Base-by-base conservation (phyloP, 2,113 vertebrate species). In the Hiodon alosoides region DNA sequence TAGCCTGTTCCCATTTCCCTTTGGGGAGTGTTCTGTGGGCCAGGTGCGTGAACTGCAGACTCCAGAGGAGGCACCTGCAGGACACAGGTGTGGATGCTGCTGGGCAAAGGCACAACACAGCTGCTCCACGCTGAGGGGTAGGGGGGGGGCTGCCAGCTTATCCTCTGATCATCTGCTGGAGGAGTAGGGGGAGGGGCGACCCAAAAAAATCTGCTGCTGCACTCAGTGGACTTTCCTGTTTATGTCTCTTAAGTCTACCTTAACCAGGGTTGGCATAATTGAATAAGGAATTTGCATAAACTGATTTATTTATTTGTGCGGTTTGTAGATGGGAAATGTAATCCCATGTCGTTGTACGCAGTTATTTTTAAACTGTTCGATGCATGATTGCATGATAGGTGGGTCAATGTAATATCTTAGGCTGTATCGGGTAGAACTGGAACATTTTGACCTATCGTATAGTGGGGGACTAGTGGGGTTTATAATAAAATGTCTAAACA, bases 51-150 rank as follows among this genome's bases (percentile, higher is more conserved):
- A 81, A 67, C 13, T 17, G 73, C 77, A 11, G 69, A 81, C 82
- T 84, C 85, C 87, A 89, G 86, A 88, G 83, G 85, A 88, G 81
- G 85, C 91, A 92, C 89, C 89, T 92, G 89, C 87, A 87, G 76
- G 87, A 84, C 88, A 80, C 91, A 91, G 91, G 90, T 92, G 89
- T 88, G 86, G 76, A 82, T 46, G 79, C 86, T 73, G 78, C 78
- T 82, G 67, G 84, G 81, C 83, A 88, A 84, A 82, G 81, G 84
- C 85, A 87, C 85, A 90, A 88, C 89, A 90, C 91, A 91, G 90
- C 91, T 91, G 90, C 80, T 69, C 68, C 74, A 69, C 31, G 31
- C 31, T 31, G 31, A 31, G 31, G 31, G 82, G 89, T 86, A 82
- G 48, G 2, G 83, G 17, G 71, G 68, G 79, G 76, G 7, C 60